Percentiles rank a stretch among this genome's conserved stretches.
These are phyloP conservation scores for Hydrotaea diabolus DNA, from an alignment of 2,888 invertebrate species.

Conservation along the genomic window DNA sequence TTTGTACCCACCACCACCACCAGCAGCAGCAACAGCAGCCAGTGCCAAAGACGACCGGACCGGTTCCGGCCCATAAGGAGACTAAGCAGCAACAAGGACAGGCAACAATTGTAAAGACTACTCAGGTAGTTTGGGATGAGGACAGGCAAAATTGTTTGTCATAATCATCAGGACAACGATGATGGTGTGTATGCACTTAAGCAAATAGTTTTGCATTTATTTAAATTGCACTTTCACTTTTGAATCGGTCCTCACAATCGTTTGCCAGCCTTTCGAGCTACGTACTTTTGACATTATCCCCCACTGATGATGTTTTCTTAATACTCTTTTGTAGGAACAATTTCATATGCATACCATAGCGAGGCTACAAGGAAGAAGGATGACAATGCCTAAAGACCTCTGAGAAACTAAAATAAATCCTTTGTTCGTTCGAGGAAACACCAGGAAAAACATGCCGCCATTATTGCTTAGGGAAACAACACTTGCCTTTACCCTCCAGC, in stretches of 20 bases:
- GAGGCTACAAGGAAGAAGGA: neutral
- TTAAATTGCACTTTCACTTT: conserved; percentile 62
- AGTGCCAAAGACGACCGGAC: no score
- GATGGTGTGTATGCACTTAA: conserved; percentile 10
- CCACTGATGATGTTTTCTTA: conserved; percentile 27
- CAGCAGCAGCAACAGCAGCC: no score
- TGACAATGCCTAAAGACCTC: conserved; percentile 29
- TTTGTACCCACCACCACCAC: no score
- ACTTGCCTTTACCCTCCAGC: conserved; percentile 5
- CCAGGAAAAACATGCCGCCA: neutral
- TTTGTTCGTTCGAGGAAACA: conserved; percentile 22
- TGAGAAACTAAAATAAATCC: conserved; percentile 34
- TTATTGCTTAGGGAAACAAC: conserved; percentile 1
- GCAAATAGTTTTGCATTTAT: conserved; percentile 31
- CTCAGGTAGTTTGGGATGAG: neutral
- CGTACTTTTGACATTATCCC: neutral
- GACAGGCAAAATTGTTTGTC: conserved; percentile 43
- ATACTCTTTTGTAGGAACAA: conserved; percentile 32
- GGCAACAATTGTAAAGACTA: neutral
- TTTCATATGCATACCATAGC: conserved; percentile 39
- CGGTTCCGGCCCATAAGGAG: no score
- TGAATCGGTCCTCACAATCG: neutral
- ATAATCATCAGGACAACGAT: conserved; percentile 49
- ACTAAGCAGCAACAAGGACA: neutral
- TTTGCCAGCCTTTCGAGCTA: neutral